Percentiles rank a stretch among this genome's conserved stretches.
Evolutionary conservation across 2,113 vertebrate genomes (phyloP).

Genomic region (Trichechus manatus): DNA sequence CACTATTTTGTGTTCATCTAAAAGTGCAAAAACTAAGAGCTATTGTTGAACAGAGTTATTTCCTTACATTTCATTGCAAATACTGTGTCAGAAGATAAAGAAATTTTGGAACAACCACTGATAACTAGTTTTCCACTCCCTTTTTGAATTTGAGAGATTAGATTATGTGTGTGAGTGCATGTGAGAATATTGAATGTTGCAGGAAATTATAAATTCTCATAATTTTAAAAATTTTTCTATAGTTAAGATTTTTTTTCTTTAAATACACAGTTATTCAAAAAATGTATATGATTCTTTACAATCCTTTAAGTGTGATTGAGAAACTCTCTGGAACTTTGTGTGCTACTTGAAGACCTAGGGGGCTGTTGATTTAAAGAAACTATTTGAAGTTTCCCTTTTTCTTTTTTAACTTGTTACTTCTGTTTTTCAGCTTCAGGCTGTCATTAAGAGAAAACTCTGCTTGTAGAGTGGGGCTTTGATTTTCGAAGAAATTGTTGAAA

Average conservation of each 20-base stretch:
- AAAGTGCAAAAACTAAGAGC: neutral
- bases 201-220: constrained; percentile 42
- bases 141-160: constrained; percentile 47
- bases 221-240: neutral
- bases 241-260: neutral
- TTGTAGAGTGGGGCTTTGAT: constrained; percentile 39
- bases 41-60: neutral
- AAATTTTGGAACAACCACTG: constrained; percentile 37
- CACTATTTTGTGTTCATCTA: constrained; percentile 25
- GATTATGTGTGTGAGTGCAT: neutral
- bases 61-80: constrained; percentile 19
- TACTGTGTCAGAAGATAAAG: neutral
- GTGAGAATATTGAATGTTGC: constrained; percentile 28
- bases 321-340: constrained; percentile 21
- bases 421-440: constrained; percentile 45
- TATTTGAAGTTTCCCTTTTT: neutral
- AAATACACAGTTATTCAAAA: constrained; percentile 46
- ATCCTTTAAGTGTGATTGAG: neutral
- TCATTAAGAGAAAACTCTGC: constrained; percentile 62
- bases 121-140: neutral
- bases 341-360: constrained; percentile 35
- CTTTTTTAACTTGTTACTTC: neutral
- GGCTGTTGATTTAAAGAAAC: constrained; percentile 56
- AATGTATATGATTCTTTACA: constrained; percentile 48
- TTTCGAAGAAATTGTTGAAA: constrained; percentile 33